A percentile compares a stretch with the other conserved stretches of the same genome.
These are phyloP conservation scores for Saccostrea glomerata DNA, from an alignment of 1,140 invertebrate species.

Conservation along the genomic window DNA sequence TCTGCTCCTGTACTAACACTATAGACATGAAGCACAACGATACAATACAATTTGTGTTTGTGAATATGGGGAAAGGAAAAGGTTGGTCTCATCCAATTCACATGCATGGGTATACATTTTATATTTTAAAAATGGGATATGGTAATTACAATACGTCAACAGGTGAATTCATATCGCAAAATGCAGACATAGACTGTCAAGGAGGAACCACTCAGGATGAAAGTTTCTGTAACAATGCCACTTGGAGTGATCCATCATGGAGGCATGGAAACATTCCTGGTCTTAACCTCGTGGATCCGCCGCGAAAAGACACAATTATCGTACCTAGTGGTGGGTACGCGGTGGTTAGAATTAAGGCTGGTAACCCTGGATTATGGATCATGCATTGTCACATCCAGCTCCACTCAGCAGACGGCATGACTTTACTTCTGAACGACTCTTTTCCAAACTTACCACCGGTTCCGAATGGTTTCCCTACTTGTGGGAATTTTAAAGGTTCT, in stretches of 20 bases:
- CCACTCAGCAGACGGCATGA: conserved; percentile 57
- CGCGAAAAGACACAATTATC: conserved; percentile 85
- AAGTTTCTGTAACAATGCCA: conserved; percentile 57
- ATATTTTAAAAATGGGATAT: conserved; percentile 83
- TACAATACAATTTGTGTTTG: conserved; percentile 66
- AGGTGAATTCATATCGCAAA: conserved; percentile 58
- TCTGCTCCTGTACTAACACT: conserved; percentile 58
- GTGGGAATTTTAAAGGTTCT: conserved; percentile 37
- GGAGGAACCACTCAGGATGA: conserved; percentile 31
- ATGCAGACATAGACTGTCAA: conserved; percentile 54
- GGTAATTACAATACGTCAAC: conserved; percentile 59
- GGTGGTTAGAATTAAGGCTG: conserved; percentile 51
- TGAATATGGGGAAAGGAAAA: conserved; percentile 82
- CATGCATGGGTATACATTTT: conserved; percentile 88
- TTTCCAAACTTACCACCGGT: conserved; percentile 42
- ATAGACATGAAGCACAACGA: conserved; percentile 57
- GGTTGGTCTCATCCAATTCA: conserved; percentile 85
- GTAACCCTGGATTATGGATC: conserved; percentile 57
- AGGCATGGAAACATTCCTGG: conserved; percentile 50
- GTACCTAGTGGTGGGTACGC: conserved; percentile 81
- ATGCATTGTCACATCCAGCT: conserved; percentile 59
- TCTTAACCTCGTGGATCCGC: conserved; percentile 80
- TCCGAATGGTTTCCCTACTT: conserved; percentile 51
- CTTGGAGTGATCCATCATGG: conserved; percentile 58
- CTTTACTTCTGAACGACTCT: conserved; percentile 56